These are phyloP conservation scores for Netelia virgata DNA, from an alignment of 2,888 invertebrate species.

Conservation along the genomic window DNA sequence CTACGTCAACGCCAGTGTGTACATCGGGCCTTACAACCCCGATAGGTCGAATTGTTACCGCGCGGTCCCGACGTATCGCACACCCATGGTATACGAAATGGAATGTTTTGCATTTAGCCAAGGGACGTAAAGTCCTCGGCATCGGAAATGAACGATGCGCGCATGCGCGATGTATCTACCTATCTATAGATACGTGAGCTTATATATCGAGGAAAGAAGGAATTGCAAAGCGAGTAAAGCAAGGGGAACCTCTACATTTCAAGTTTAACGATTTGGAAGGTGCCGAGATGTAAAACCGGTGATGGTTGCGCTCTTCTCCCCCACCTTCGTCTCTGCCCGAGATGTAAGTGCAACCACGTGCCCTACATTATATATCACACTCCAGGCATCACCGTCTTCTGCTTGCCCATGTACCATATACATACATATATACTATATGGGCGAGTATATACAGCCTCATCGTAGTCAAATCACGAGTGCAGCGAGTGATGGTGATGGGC, in stretches of 20 bases:
- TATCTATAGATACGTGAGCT: neutral
- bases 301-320: conserved; percentile 36
- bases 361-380: conserved; percentile 29
- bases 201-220: conserved; percentile 32
- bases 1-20: no score
- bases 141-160: conserved; percentile 44
- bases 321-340: conserved; percentile 13
- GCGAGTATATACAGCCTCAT: conserved; percentile 1
- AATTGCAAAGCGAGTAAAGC: conserved; percentile 32
- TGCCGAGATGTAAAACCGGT: conserved; percentile 60
- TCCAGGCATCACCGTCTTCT: neutral
- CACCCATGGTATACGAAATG: conserved; percentile 24
- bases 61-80: no score
- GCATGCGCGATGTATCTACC: neutral
- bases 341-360: conserved; percentile 41
- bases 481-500: conserved; percentile 48
- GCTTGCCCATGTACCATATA: conserved; percentile 1
- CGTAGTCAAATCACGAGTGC: conserved; percentile 63
- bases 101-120: conserved; percentile 49
- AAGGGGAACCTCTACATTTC: conserved; percentile 37
- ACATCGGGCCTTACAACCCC: no score
- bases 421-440: neutral
- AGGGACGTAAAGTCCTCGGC: conserved; percentile 44
- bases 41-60: no score
- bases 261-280: conserved; percentile 65